phyloP scores from a whole-genome alignment of 1,140 invertebrate genomes.

The Trachymyrmex cornetzi region DNA sequence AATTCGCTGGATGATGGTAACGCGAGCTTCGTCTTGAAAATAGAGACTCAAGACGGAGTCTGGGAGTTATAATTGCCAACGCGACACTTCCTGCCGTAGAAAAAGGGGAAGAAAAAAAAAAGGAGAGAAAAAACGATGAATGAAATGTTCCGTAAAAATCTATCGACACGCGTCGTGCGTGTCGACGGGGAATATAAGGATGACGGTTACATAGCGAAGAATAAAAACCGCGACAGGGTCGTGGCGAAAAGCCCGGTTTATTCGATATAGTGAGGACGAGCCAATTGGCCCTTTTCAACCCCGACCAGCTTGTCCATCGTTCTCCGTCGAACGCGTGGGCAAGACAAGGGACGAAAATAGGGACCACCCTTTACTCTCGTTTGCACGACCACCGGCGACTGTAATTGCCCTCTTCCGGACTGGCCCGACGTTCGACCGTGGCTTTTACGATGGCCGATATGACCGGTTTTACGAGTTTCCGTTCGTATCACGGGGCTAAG shows the following conservation, averaged over 20 bases:
- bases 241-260: conserved; percentile 34
- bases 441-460: conserved; percentile 74
- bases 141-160: conserved; percentile 27
- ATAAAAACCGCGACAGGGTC: conserved; percentile 43
- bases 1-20: conserved; percentile 62
- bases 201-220: conserved; percentile 24
- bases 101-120: neutral
- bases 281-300: conserved; percentile 45
- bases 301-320: neutral
- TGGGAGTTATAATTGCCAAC: conserved; percentile 63
- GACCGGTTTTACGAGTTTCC: conserved; percentile 75
- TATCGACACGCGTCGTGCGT: conserved; percentile 33
- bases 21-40: conserved; percentile 61
- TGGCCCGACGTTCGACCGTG: conserved; percentile 51
- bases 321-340: neutral
- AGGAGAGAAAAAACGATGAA: neutral
- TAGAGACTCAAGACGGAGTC: conserved; percentile 51
- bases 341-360: conserved; percentile 22
- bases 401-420: conserved; percentile 67
- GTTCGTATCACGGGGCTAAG: neutral
- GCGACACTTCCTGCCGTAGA: conserved; percentile 40
- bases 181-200: conserved; percentile 11
- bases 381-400: conserved; percentile 56
- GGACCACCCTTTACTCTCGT: conserved; percentile 52
- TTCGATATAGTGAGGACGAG: conserved; percentile 44